A percentile compares a stretch with the other conserved stretches of the same genome.
Conservation (phyloP, 1,140 invertebrate species). For the Pygmarrhopalites habei region DNA sequence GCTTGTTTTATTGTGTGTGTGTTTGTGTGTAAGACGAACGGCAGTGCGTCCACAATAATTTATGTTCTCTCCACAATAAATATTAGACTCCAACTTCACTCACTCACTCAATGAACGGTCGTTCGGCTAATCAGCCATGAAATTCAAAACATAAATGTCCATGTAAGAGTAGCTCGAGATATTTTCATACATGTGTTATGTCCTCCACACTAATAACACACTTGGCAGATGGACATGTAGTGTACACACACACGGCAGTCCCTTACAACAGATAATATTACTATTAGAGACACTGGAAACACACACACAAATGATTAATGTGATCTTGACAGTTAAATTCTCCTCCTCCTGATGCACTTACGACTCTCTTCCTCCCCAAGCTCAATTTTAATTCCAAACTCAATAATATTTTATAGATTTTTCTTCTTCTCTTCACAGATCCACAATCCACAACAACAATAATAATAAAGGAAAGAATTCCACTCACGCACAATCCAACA, state of each 20-base stretch:
- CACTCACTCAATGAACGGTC: constrained; percentile 4
- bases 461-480: no score
- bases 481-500: no score
- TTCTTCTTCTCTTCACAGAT: no score
- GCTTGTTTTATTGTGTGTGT: no score
- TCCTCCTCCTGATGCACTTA: no score
- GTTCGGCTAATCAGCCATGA: constrained; percentile 1
- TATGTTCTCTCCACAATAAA: neutral
- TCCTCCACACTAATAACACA: neutral
- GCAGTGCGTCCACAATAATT: no score
- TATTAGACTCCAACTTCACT: neutral
- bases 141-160: constrained; percentile 1
- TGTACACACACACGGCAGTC: neutral
- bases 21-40: no score
- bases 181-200: neutral
- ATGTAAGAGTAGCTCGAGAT: neutral
- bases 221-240: neutral
- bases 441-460: no score
- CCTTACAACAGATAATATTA: neutral
- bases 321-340: neutral
- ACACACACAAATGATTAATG: neutral
- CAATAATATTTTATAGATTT: no score
- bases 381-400: no score
- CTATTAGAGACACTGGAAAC: neutral
- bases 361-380: no score